Base-by-base conservation (phyloP, 2,113 vertebrate species). In the Scartelaos histophorus region DNA sequence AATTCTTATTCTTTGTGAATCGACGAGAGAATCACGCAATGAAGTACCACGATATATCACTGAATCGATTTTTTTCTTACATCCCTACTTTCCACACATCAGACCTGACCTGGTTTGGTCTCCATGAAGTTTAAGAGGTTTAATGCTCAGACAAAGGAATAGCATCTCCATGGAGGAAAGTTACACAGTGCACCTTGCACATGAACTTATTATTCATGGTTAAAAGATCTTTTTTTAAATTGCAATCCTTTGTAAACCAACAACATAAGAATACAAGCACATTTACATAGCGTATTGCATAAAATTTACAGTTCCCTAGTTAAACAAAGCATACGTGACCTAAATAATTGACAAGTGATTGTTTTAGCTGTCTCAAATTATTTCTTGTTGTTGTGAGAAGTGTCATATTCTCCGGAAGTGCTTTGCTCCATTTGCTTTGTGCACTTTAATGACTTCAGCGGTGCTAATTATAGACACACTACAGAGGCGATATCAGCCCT, bases 401-500 rank as follows among this genome's bases (percentile, higher is more conserved):
- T 81, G 73, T 56, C 56, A 54, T 53, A 67, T 80, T 80, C 74
- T 62, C 71, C 58, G 66, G 70, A 83, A 65, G 65, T 19, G 66
- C 75, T 82, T 70, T 72, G 77, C 85, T 78, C 75, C 71, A 67
- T 85, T 88, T 86, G 82, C 79, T 77, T 66, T 57, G 67, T 82
- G 65, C 73, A 81, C 78, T 81, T 86, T 85, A 70, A 88, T 82
- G 80, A 83, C 75, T 84, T 83, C 76, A 83, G 73, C 81, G 65
- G 71, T 60, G 49, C 82, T 87, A 81, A 89, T 87, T 82, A 84
- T 76, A 77, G 67, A 86, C 69, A 71, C 60, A 69, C 78, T 75
- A 19, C 69, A 70, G 70, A 77, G 76, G 65, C 85, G 72, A 72
- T 76, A 74, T 81, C 82, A 75, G 73, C 78, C 74, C 64, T 57